phyloP scores from a whole-genome alignment of 2,888 invertebrate species.

The Camponotus fellah region DNA sequence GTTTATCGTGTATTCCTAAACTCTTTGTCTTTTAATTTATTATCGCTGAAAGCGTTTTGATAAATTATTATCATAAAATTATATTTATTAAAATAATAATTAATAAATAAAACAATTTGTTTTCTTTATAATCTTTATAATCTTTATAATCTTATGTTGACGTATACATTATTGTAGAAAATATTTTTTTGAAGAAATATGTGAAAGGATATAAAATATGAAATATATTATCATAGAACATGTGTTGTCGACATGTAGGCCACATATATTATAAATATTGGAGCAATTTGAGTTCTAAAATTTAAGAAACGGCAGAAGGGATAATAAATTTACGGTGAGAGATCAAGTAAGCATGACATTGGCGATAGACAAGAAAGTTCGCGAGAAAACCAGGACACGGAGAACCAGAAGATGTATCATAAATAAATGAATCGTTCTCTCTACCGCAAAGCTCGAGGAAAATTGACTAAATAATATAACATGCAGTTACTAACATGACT shows the following conservation, averaged over 20 bases:
- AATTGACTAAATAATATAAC: conserved; percentile 51
- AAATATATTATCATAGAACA: not conserved
- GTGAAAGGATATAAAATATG: too few species aligned
- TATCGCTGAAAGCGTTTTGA: not conserved
- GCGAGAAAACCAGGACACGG: conserved; percentile 31
- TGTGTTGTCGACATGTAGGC: not conserved
- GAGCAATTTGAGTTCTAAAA: conserved; percentile 5
- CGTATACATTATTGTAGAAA: not conserved
- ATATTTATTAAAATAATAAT: not conserved
- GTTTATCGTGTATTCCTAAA: not conserved
- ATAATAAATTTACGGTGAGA: conserved; percentile 31
- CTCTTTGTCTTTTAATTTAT: not conserved
- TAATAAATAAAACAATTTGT: too few species aligned
- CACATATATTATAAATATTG: not conserved
- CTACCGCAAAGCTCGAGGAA: conserved; percentile 40
- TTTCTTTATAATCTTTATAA: not conserved
- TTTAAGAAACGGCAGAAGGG: not conserved
- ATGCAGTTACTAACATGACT: conserved; percentile 25
- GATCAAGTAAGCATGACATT: conserved; percentile 20
- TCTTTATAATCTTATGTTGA: not conserved
- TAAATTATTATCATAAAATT: not conserved
- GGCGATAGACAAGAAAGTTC: conserved; percentile 43
- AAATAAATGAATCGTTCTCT: conserved; percentile 43
- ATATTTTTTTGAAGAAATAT: not conserved
- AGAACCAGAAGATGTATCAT: conserved; percentile 29